Evolutionary conservation across 1,140 invertebrate genomes (phyloP), one percentile per base, ranked within the genome.

Genomic region (Nasonia longicornis): DNA sequence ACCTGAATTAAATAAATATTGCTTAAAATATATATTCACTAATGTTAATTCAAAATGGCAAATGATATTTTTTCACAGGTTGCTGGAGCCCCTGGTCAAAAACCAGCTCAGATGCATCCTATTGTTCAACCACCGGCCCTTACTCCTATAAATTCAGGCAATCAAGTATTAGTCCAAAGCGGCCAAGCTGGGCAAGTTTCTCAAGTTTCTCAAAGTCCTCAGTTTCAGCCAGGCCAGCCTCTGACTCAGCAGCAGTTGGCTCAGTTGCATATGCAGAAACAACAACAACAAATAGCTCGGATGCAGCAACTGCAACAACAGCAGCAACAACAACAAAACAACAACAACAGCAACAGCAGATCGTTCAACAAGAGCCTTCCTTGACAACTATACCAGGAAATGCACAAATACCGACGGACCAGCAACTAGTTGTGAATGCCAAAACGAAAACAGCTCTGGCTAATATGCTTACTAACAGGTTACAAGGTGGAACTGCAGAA

Each of bases 401-500:
- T 63, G 83, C 87, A 29, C 89, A 90, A 35, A 89, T 91, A 78
- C 86, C 87, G n/a, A 85, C 87, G 78, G 91, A 91, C 85, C 91
- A 90, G 77, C 91, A 93, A 58, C 86, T 94, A 35, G 91, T 95
- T n/a, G 95, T 97, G 48, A 97, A 97, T 87, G 93, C 96, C 0
- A 97, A 97, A 89, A 98, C 97, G 8, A 99, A 98, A 92, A 98
- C 97, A 1, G 97, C 97, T 0, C 90, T 99, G 29, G 97, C 97
- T 10, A 98, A 98, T 89, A 96, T 98, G 95, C 91, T 99, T 71
- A 98, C 95, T 84, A 98, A 95, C 87, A 93, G 97, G 67, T 91
- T 98, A 48, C 95, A 96, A 88, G 92, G 93, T 74, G 92, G 92
- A 58, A 89, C 92, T 84, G 83, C 88, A 1, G 90, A 91, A 31